Evolutionary conservation across 2,113 vertebrate genomes (phyloP).

Genomic region (Danio rerio): DNA sequence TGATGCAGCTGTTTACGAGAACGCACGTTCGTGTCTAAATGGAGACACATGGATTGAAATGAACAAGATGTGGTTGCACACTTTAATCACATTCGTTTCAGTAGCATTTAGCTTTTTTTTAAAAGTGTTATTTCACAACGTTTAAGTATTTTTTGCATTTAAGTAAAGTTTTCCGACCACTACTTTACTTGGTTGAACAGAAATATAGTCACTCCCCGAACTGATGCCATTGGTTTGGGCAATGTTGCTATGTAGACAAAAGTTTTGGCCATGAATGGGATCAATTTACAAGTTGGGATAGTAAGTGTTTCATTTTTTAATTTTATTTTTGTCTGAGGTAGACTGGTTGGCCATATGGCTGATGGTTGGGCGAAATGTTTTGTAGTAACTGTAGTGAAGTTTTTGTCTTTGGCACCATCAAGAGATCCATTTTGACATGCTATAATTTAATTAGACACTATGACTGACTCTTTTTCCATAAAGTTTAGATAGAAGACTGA

Average conservation of each 20-base stretch:
- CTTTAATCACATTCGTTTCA: neutral
- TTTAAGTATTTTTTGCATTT: neutral
- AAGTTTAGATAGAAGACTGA: slow-evolving; percentile 57
- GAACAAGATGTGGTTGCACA: slow-evolving; percentile 44
- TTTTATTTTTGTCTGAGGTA: neutral
- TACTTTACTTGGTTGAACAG: neutral
- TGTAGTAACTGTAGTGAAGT: slow-evolving; percentile 9
- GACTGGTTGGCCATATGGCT: neutral
- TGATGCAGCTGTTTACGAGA: slow-evolving; percentile 51
- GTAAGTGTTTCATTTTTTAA: neutral
- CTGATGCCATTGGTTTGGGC: neutral
- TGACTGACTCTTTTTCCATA: slow-evolving; percentile 13
- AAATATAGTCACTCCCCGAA: neutral
- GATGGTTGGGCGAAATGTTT: neutral
- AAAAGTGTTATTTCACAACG: neutral
- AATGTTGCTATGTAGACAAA: neutral
- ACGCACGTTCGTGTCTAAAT: slow-evolving; percentile 21
- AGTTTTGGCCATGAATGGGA: neutral
- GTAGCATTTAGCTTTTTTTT: neutral
- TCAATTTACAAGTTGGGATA: neutral
- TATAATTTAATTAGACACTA: slow-evolving; percentile 6
- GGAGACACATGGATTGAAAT: neutral
- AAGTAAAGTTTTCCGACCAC: too few species aligned
- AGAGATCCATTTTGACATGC: slow-evolving; percentile 24
- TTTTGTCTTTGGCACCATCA: slow-evolving; percentile 28